phyloP scores from a whole-genome alignment of 23 tunicate species.

The Ascidia mentula region DNA sequence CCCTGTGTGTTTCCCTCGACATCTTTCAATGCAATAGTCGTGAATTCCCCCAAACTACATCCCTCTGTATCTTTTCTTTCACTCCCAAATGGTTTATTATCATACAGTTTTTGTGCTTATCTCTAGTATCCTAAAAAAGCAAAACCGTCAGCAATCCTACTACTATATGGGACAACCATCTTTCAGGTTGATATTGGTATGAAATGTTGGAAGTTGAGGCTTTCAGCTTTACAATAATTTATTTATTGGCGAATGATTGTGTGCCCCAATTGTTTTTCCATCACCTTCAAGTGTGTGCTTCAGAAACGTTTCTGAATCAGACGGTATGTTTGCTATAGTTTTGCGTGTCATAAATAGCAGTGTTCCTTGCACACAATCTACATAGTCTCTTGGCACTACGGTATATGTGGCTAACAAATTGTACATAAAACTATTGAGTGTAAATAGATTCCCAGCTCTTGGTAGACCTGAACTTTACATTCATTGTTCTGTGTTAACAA shows the following conservation, averaged over 20 bases:
- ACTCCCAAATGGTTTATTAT: not conserved
- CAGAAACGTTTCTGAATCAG: not conserved
- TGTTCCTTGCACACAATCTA: not conserved
- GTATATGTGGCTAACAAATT: not conserved
- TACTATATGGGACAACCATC: too few relatives aligned
- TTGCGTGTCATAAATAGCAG: not conserved
- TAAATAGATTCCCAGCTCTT: not conserved
- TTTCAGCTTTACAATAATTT: not conserved
- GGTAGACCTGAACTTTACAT: too few relatives aligned
- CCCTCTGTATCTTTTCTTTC: too few relatives aligned
- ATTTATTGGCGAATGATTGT: conserved; percentile 9
- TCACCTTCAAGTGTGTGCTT: conserved; percentile 5
- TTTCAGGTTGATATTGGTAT: too few relatives aligned
- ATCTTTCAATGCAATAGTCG: not conserved
- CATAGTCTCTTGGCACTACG: too few relatives aligned
- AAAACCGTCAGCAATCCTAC: too few relatives aligned
- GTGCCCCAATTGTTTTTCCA: not conserved
- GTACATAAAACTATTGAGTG: not conserved
- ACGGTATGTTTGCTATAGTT: not conserved
- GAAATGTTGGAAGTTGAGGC: not conserved
- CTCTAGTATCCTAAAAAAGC: too few relatives aligned
- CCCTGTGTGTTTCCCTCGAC: too few relatives aligned
- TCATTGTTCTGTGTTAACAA: too few relatives aligned
- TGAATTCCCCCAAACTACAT: too few relatives aligned
- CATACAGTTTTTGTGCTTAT: not conserved